Conservation (phyloP, 2,797 vertebrate genomes). For the Eulemur coronatus region DNA sequence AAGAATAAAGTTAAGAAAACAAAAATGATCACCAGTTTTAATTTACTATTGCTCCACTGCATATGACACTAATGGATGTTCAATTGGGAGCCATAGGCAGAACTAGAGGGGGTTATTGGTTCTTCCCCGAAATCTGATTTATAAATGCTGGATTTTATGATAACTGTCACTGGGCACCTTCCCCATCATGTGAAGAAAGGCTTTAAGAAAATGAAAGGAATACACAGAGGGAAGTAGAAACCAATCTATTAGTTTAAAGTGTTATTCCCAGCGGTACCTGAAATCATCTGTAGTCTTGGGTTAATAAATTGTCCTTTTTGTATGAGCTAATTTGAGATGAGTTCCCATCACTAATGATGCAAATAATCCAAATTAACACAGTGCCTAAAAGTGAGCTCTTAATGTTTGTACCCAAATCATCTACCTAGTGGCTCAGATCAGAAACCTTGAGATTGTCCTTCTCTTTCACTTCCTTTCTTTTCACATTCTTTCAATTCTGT, state of each 20-base stretch:
- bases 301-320: neutral
- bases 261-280: neutral
- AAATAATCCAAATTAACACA: neutral
- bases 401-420: neutral
- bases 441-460: neutral
- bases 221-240: neutral
- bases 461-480: neutral
- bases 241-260: neutral
- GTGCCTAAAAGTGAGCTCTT: neutral
- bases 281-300: neutral
- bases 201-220: neutral
- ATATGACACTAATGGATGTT: neutral
- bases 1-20: neutral
- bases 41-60: no score
- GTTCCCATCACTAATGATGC: neutral
- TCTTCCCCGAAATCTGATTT: neutral
- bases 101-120: neutral
- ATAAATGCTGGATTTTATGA: neutral
- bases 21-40: neutral
- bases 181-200: neutral
- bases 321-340: neutral
- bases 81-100: fast-evolving
- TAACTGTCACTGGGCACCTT: neutral
- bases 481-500: neutral
- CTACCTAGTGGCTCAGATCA: neutral